These are phyloP conservation scores for Ormyrus labotus DNA, from an alignment of 2,888 invertebrate genomes.

Conservation along the genomic window DNA sequence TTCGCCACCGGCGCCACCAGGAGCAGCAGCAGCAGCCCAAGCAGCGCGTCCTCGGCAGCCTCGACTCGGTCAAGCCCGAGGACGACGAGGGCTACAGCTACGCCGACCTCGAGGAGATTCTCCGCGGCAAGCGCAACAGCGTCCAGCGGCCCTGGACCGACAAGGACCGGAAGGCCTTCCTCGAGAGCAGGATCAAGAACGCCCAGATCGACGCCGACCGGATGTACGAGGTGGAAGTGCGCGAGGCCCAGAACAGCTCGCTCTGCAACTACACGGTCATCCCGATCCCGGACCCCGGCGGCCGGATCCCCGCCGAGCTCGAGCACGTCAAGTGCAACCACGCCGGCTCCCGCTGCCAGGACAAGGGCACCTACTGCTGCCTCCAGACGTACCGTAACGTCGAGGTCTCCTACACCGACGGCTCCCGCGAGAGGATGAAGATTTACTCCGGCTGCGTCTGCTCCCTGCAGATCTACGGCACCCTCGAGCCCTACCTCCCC, in stretches of 20 bases:
- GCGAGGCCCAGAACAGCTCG: constrained; percentile 62
- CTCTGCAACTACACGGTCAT: constrained; percentile 64
- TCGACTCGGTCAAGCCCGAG: neutral
- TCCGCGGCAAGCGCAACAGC: constrained; percentile 31
- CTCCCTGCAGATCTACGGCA: constrained; percentile 53
- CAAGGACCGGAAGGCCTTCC: constrained; percentile 20
- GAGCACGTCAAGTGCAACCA: constrained; percentile 64
- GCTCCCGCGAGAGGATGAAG: constrained; percentile 45
- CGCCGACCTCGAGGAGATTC: neutral
- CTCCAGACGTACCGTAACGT: constrained; percentile 63
- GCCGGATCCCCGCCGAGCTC: constrained; percentile 59
- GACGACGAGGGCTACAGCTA: neutral
- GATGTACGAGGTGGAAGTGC: constrained; percentile 60
- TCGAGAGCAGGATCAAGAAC: constrained; percentile 1
- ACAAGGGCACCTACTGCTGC: constrained; percentile 60
- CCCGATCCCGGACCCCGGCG: constrained; percentile 56
- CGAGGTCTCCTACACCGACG: constrained; percentile 52
- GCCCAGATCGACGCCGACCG: constrained; percentile 20
- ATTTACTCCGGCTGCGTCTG: constrained; percentile 65
- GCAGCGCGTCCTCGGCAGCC: neutral
- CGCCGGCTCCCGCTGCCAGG: constrained; percentile 59
- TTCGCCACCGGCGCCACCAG: neutral
- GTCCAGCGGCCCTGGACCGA: constrained; percentile 17
- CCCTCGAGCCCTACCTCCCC: constrained; percentile 40
- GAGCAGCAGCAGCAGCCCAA: neutral